Conservation (phyloP, 2,797 vertebrate species). For the Lacerta viridis region DNA sequence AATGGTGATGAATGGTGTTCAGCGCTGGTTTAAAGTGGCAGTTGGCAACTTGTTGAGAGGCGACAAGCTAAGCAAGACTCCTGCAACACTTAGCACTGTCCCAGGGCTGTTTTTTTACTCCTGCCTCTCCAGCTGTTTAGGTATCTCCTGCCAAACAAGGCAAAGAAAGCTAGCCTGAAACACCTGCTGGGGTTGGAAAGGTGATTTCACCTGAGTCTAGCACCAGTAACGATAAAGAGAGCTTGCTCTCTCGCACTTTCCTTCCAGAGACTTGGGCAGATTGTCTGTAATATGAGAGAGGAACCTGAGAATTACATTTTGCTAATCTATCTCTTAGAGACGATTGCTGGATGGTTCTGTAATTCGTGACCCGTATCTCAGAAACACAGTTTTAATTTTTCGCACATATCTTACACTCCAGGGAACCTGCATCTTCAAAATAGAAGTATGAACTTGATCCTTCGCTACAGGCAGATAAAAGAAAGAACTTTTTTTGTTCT, state of each 20-base stretch:
- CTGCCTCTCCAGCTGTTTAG: neutral
- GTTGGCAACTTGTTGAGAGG: slow-evolving; percentile 30
- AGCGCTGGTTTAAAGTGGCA: slow-evolving; percentile 44
- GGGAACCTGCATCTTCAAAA: neutral
- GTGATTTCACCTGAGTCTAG: neutral
- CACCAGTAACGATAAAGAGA: fast-evolving
- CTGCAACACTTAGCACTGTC: neutral
- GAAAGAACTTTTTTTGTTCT: neutral
- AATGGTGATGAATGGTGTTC: slow-evolving; percentile 50
- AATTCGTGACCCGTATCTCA: neutral
- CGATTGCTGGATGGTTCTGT: too few relatives aligned
- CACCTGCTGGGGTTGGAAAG: fast-evolving
- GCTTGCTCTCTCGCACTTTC: neutral
- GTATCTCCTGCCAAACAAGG: fast-evolving
- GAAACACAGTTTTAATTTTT: too few relatives aligned
- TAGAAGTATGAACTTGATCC: neutral
- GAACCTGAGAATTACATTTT: neutral
- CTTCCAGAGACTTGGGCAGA: neutral
- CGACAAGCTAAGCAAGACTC: neutral
- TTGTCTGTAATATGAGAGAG: neutral
- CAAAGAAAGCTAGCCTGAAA: fast-evolving
- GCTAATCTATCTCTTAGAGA: neutral
- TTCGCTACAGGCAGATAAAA: neutral
- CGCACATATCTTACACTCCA: neutral
- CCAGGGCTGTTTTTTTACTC: too few relatives aligned